Base-by-base conservation (phyloP, 2,113 vertebrate species). In the Chaetura pelagica region DNA sequence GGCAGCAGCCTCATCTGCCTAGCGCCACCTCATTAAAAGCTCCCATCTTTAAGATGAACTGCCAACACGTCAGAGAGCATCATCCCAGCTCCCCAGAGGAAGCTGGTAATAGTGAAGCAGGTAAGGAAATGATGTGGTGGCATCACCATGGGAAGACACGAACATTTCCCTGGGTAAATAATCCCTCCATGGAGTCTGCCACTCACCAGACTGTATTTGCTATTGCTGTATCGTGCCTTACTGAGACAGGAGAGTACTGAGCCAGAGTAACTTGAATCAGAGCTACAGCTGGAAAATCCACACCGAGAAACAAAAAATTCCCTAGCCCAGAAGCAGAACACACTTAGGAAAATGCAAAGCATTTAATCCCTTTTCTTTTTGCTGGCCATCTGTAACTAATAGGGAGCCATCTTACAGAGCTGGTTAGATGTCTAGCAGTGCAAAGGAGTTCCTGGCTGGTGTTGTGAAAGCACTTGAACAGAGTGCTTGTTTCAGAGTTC, bases 1-100 rank as follows among this genome's bases (percentile, higher is more conserved):
- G 76, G 73, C 92, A 96, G 68, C 64, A 84, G 64, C 34, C 42
- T 34, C 61, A 15, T 77, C 91, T 90, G 71, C 72, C 62, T 94
- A 49, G 52, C 63, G 81, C 34, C 48, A 63, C 52, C 62, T 90
- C 66, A 73, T 83, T 91, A 66, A 76, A 81, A 94, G 17, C 40
- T 95, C 42, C 35, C 46, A 38, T 66, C 21, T 66, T 75, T 57
- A 57, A 48, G 62, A 68, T 12, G 24, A 91, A 7, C 66, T 76
- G 73, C 59, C 16, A 10, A 12, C 52, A 77, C 2, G 0, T 78
- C 73, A 75, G 57, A 67, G 8, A 64, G 30, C 74, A 51, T 62
- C 82, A 44, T 82, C 35, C 38, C 26, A 0, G 49, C 58, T 87
- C 52, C 48, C 67, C 57, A 46, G 44, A 40, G 48, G 27, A 82